Base-by-base conservation (phyloP, 2,797 vertebrate species). In the Sorex maritimensis region DNA sequence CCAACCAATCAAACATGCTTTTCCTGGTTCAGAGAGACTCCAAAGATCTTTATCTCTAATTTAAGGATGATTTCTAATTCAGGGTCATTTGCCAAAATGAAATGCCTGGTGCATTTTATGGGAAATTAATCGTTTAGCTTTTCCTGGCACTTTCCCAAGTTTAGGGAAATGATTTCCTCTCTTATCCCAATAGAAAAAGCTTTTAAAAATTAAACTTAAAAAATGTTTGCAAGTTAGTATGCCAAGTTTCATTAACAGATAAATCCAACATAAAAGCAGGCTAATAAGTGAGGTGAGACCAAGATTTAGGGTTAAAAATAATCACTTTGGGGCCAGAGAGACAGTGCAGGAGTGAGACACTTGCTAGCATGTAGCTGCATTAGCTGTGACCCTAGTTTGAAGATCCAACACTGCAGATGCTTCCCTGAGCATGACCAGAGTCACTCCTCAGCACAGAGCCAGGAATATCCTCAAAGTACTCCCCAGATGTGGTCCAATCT, bases 81-180 rank as follows among this genome's bases (percentile, higher is more conserved):
- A 86, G 61, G 79, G 49, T 74, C 30, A 63, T 78, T 80, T 75
- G 72, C 78, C 84, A 88, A 86, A 94, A 41, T 82, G 55, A 88
- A 93, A 92, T 23, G 44, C 24, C 79, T 77, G 61, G n/a, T 85
- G 68, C 15, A 34, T 41, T 87, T 86, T 19, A 30, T 87, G 80
- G 30, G 38, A 88, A 93, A 94, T 90, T 69, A 79, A 94, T 82
- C 86, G 81, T 44, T 93, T 85, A 79, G 65, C 19, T 58, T 95
- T 88, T 88, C 58, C 72, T 94, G 91, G 83, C 30, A 90, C 28
- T 86, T 86, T 30, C 67, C 85, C 38, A 82, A 79, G 52, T 71
- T 74, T 90, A 84, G n/a, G 38, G 34, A 93, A 93, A 72, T 82
- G n/a, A 78, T 94, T 94, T 96, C 10, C 9, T 84, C 41, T 92